Base-by-base conservation (phyloP, 2,797 vertebrate species). In the Pantherophis vulpinus region DNA sequence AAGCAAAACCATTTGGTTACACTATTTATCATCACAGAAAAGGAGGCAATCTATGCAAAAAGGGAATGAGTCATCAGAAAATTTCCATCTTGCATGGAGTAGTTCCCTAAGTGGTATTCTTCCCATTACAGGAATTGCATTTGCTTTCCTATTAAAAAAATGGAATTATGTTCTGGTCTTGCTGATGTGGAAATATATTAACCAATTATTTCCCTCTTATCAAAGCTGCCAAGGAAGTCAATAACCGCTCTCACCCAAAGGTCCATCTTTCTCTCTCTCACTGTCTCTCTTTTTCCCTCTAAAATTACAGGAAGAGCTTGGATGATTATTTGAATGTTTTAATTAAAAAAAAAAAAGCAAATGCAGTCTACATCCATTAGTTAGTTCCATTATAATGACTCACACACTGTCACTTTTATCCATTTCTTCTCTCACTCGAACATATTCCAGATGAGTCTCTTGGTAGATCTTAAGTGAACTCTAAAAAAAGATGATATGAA, bases 341-440 rank as follows among this genome's bases (percentile, higher is more conserved):
- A 58, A 42, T 55, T 74, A 55, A 79, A 54, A 23, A 20, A 29
- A 56, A 37, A 37, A 55, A 56, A 12, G 55, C 1, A 63, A 23
- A 86, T 16, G 66, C 66, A 74, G n/a, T 18, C 14, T 74, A 93
- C 63, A 58, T 90, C 61, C n/a, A 55, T n/a, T 25, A 32, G 4
- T 27, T 54, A 10, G 8, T 89, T 70, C 10, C 11, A 58, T 87
- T 90, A 25, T 59, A 90, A 90, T 27, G 12, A 98, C 99, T 98
- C 97, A 99, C 99, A 97, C 90, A 93, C 96, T 97, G 92, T 98
- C 95, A 56, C 96, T 97, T 93, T 96, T 98, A 88, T 94, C 90
- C 94, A 98, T 98, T 95, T 99, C 98, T 90, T 98, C 98, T 95
- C 98, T 98, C 51, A 99, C 95, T 88, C 95, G 97, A 63, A 97